Percentiles rank a stretch among this genome's conserved stretches.
These are phyloP conservation scores for Ruditapes philippinarum DNA, from an alignment of 1,140 invertebrate genomes.

Conservation along the genomic window DNA sequence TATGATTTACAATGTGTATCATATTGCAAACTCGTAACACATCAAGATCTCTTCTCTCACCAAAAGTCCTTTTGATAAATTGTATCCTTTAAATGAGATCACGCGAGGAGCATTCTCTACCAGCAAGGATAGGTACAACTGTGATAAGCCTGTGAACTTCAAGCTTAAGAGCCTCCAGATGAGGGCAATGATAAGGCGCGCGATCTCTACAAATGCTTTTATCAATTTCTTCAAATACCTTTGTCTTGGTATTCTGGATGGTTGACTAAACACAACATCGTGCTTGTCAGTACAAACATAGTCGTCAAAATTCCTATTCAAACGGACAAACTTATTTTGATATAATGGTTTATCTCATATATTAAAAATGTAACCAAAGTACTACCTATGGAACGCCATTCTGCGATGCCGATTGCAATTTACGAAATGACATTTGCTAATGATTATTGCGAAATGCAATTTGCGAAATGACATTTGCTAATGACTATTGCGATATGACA, in stretches of 20 bases:
- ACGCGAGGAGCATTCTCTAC: neutral
- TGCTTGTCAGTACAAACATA: neutral
- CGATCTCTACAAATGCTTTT: neutral
- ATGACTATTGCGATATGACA: no score
- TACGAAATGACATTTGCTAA: no score
- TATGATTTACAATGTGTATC: no score
- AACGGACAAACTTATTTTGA: no score
- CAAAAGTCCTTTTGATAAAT: neutral
- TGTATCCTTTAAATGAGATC: neutral
- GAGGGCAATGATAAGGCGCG: neutral
- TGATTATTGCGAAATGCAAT: no score
- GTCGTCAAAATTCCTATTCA: conserved; percentile 13
- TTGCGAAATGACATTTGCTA: no score
- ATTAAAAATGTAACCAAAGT: no score
- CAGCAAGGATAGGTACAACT: neutral
- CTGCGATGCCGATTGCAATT: no score
- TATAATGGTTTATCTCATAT: no score
- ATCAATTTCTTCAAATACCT: neutral
- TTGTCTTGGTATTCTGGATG: conserved; percentile 11
- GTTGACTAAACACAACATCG: neutral
- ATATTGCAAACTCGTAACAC: no score
- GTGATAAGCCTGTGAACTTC: neutral
- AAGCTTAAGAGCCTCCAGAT: neutral
- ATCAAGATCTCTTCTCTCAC: no score
- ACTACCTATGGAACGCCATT: no score